Evolutionary conservation across 2,113 vertebrate species (phyloP), one percentile per base, ranked within the genome.

Genomic region (Megaleporinus macrocephalus): DNA sequence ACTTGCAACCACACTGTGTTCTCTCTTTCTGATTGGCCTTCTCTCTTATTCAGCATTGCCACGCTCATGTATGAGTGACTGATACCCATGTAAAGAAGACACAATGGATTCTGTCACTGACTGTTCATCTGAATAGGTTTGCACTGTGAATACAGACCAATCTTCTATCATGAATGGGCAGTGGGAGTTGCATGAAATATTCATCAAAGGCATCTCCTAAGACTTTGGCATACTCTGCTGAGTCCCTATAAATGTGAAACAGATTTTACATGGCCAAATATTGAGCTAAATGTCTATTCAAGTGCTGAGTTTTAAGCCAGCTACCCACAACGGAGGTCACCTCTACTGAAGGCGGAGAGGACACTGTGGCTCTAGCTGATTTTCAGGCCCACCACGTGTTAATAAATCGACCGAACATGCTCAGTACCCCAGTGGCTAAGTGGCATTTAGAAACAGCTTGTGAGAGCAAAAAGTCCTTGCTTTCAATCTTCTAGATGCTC

Each of bases 361-460:
- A 86, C 88, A 87, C 86, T 87, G 89, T 90, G 76, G 86, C 91
- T 86, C 89, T 75, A 81, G 83, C 47, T 88, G 86, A 69, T 91
- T 89, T 89, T 87, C 82, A 89, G 89, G 72, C 86, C 79, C 82
- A 86, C 59, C 79, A 74, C 71, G 84, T 87, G 81, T 84, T 89
- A 90, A 90, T 92, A 90, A 92, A 93, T 93, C 83, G 87, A 88
- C 88, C 88, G 83, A 87, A 87, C 85, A 73, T 80, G 87, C 81
- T 89, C 87, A 80, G 84, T 73, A 78, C 89, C 91, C 89, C 88
- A 83, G 87, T 78, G 89, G 90, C 88, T 90, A 89, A 90, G 87
- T 92, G 91, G 89, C 90, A 93, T 93, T 94, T 91, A 91, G 88
- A 86, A 90, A 88, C 89, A 88, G 91, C 87, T 89, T 88, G 88